These are phyloP conservation scores for Lissocephala sabroskyi DNA, from an alignment of 2,888 invertebrate species.

Conservation along the genomic window DNA sequence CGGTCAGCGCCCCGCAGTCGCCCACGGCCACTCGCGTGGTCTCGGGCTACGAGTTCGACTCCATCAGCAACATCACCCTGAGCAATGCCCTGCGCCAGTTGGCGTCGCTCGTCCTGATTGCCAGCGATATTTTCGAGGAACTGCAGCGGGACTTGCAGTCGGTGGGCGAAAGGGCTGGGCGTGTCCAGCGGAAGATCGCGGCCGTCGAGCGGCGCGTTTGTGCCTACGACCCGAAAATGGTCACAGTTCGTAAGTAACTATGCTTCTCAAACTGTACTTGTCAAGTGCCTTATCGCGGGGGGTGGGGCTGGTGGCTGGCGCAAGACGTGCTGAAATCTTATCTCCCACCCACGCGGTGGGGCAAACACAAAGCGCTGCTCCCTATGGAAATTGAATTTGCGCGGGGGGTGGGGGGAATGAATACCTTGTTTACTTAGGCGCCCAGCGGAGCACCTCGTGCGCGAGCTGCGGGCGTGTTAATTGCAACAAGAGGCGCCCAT, in stretches of 20 bases:
- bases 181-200: slow-evolving; percentile 80
- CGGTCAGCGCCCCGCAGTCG: slow-evolving; percentile 48
- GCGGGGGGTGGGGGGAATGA: slow-evolving; percentile 36
- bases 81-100: slow-evolving; percentile 89
- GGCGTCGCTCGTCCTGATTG: slow-evolving; percentile 86
- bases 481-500: slow-evolving; percentile 17
- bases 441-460: slow-evolving; percentile 8
- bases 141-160: slow-evolving; percentile 83
- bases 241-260: slow-evolving; percentile 92
- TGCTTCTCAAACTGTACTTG: slow-evolving; percentile 38
- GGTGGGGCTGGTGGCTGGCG: slow-evolving; percentile 13
- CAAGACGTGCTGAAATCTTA: slow-evolving; percentile 42
- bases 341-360: slow-evolving; percentile 18
- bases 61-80: slow-evolving; percentile 89
- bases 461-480: slow-evolving; percentile 5
- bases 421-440: slow-evolving; percentile 56
- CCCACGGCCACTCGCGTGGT: slow-evolving; percentile 69
- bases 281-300: slow-evolving; percentile 23
- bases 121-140: slow-evolving; percentile 90
- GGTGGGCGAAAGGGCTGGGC: slow-evolving; percentile 82
- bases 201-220: slow-evolving; percentile 81
- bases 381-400: slow-evolving; percentile 44
- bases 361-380: slow-evolving; percentile 18
- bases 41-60: slow-evolving; percentile 85
- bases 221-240: slow-evolving; percentile 88